Evolutionary conservation across 2,113 vertebrate genomes (phyloP).

Genomic region (Ornithorhynchus anatinus): DNA sequence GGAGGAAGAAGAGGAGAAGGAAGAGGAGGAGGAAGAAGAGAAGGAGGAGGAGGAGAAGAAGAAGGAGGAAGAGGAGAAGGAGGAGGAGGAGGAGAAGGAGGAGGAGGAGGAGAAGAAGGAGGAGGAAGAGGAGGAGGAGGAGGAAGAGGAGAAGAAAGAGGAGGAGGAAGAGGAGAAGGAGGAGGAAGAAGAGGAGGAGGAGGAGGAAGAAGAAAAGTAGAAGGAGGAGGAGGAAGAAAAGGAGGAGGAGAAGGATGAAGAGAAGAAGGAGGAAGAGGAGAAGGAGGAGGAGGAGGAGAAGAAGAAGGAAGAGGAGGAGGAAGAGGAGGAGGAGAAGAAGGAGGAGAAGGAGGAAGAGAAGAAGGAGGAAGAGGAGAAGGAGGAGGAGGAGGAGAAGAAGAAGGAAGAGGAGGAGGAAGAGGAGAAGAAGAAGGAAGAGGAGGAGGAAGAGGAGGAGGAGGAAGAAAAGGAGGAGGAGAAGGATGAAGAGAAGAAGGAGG

Average conservation of each 20-base stretch:
- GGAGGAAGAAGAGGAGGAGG: neutral
- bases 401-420: neutral
- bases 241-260: neutral
- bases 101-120: neutral
- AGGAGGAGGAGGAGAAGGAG: neutral
- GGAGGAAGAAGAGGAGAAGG: neutral
- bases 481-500: neutral
- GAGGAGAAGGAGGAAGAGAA: neutral
- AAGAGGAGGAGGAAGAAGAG: neutral
- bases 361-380: too few species aligned
- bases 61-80: too few species aligned
- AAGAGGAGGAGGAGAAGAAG: neutral
- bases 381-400: neutral
- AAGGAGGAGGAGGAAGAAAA: neutral
- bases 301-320: too few species aligned
- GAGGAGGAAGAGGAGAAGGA: too few species aligned
- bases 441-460: neutral
- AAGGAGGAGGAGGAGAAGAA: neutral
- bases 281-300: neutral
- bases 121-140: neutral
- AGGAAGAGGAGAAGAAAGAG: neutral
- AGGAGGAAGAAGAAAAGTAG: neutral
- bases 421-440: neutral
- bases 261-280: neutral
- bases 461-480: neutral